Base-by-base conservation (phyloP, 2,888 invertebrate genomes). In the Dynastes grantii region DNA sequence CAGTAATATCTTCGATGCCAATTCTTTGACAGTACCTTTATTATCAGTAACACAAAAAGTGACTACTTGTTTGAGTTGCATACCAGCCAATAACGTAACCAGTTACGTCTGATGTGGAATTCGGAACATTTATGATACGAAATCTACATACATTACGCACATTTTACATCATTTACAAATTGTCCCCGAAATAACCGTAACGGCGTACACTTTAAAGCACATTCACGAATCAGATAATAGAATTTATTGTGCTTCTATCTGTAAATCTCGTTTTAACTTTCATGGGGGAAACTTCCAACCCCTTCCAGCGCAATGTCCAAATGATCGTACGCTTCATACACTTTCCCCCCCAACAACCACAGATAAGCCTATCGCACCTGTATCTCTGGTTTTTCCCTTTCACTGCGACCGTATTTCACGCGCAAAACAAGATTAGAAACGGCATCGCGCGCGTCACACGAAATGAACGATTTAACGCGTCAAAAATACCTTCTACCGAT, bases 331-430 rank as follows among this genome's bases (percentile, higher is more conserved):
- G 73, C 58, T 73, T 73, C 73, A 73, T 53, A 58, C 73, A 37
- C 37, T 73, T 37, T 73, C 37, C 58, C 71, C 58, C 45, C 27
- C 11, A 9, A 11, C 45, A 22, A 40, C 32, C 9, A 22, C 61
- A 27, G 73, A 73, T 73, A 73, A 73, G 40, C 58, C 40, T 73
- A 73, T 73, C 73, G 73, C 40, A 73, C 73, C 51, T 73, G 40
- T 73, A 73, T 73, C 58, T 73, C 40, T 58, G 22, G 58, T 13
- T 37, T 58, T 22, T 40, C 58, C 22, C 13, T 32, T 58, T 73
- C 51, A 40, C 51, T 58, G 2, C 58, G 40, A n/a, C 58, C 37
- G 58, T 58, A 40, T 73, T 73, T 73, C 40, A 40, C 73, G 55
- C 55, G 53, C 53, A 70, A 70, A 53, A 70, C 51, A 53, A 53